phyloP scores from a whole-genome alignment of 2,797 vertebrate genomes.

The Sebastolobus altivelis region DNA sequence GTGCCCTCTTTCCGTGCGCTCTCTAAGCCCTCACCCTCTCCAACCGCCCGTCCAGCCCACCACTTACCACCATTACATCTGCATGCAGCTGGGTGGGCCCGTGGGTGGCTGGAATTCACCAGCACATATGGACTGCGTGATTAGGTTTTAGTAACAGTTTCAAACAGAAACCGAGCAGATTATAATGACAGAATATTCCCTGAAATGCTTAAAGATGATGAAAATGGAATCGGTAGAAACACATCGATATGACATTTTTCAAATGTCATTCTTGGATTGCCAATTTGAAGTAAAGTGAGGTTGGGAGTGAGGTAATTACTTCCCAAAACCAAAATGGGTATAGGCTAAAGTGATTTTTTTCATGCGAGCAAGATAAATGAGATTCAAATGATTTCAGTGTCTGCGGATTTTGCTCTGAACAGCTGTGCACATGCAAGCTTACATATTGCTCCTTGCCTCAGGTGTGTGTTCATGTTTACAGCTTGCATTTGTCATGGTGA shows the following conservation, averaged over 20 bases:
- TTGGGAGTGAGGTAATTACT: slow-evolving; percentile 30
- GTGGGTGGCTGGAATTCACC: slow-evolving; percentile 34
- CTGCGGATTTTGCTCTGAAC: not conserved
- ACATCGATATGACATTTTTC: slow-evolving; percentile 19
- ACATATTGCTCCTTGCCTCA: slow-evolving; percentile 11
- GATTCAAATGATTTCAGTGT: slow-evolving; percentile 11
- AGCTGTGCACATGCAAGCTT: not conserved
- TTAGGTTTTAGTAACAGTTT: slow-evolving; percentile 29
- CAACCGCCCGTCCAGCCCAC: slow-evolving; percentile 49
- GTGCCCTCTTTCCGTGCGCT: slow-evolving; percentile 82
- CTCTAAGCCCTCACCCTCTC: slow-evolving; percentile 74
- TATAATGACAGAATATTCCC: not conserved
- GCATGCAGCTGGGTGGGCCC: slow-evolving; percentile 65
- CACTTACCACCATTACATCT: slow-evolving; percentile 71
- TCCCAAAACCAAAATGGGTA: slow-evolving; percentile 38
- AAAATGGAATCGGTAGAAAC: slow-evolving; percentile 7
- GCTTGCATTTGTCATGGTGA: slow-evolving; percentile 20
- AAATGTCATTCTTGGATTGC: not conserved
- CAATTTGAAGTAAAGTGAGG: slow-evolving; percentile 21
- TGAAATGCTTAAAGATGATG: slow-evolving; percentile 16
- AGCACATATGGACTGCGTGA: slow-evolving; percentile 49
- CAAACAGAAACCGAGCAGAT: slow-evolving; percentile 7
- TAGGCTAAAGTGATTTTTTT: slow-evolving; percentile 1
- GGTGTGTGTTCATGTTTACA: slow-evolving; percentile 29
- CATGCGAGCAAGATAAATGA: slow-evolving; percentile 11